phyloP scores from a whole-genome alignment of 2,113 vertebrate species.

The Isurus oxyrinchus region DNA sequence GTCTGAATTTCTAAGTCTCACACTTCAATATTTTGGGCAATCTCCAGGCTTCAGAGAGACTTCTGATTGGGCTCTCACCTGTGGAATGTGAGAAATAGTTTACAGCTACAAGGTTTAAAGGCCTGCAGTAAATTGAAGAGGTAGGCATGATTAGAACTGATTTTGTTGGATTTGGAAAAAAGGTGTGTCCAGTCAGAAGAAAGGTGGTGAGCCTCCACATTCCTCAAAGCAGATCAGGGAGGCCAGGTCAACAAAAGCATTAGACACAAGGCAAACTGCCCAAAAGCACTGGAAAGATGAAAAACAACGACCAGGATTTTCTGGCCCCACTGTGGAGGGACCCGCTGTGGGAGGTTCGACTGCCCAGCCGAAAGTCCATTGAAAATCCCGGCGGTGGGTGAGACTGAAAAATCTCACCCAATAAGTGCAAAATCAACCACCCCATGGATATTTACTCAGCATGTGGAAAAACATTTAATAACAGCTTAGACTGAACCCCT shows the following conservation, averaged over 20 bases:
- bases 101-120: neutral
- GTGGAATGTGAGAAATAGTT: neutral
- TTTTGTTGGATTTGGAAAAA: neutral
- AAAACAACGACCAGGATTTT: too few relatives aligned
- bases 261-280: neutral
- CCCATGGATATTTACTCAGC: neutral
- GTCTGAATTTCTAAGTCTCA: neutral
- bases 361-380: too few relatives aligned
- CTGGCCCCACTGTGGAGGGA: too few relatives aligned
- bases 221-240: neutral
- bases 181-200: neutral
- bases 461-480: neutral
- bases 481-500: neutral
- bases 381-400: too few relatives aligned
- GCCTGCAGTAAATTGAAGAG: neutral
- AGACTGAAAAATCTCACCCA: neutral
- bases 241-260: neutral
- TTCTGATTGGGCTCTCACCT: neutral
- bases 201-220: neutral
- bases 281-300: neutral
- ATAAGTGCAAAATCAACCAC: neutral
- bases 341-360: too few relatives aligned
- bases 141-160: neutral
- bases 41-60: neutral
- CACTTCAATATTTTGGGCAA: neutral